phyloP scores from a whole-genome alignment of 2,113 vertebrate genomes.

The Zingel zingel region DNA sequence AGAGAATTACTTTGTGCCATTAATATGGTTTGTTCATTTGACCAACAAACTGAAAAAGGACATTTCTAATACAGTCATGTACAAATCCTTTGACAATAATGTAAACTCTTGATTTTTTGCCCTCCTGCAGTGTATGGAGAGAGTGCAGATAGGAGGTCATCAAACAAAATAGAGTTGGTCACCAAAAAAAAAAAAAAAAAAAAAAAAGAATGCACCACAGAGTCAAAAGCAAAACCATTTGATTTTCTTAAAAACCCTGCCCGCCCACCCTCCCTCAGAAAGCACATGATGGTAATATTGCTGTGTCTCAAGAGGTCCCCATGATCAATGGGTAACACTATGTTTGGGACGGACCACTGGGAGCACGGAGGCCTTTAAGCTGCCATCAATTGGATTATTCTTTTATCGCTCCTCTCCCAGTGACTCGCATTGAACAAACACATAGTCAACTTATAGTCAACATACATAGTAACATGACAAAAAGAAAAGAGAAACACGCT shows the following conservation, averaged over 20 bases:
- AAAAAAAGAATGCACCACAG: conserved; percentile 84
- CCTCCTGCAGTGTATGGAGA: conserved; percentile 80
- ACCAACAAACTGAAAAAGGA: conserved; percentile 84
- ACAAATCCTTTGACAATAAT: conserved; percentile 80
- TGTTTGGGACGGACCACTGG: conserved; percentile 71
- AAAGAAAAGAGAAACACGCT: conserved; percentile 64
- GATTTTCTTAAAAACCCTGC: conserved; percentile 71
- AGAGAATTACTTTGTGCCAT: conserved; percentile 79
- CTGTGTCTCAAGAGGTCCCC: conserved; percentile 84
- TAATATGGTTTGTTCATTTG: conserved; percentile 84
- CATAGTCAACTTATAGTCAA: conserved; percentile 70
- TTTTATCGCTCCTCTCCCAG: conserved; percentile 80
- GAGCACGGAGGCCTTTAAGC: conserved; percentile 78
- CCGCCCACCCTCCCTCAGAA: conserved; percentile 74
- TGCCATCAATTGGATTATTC: conserved; percentile 83
- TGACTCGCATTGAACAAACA: conserved; percentile 77
- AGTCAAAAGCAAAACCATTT: conserved; percentile 80
- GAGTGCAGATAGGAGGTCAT: conserved; percentile 80
- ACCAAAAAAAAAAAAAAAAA: conserved; percentile 64
- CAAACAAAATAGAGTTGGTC: conserved; percentile 79
- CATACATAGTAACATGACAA: conserved; percentile 67
- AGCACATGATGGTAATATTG: conserved; percentile 88
- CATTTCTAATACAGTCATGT: conserved; percentile 85
- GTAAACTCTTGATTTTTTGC: conserved; percentile 81
- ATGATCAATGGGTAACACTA: conserved; percentile 72